Conservation (phyloP, 2,797 vertebrate species). For the Tangara arthus region DNA sequence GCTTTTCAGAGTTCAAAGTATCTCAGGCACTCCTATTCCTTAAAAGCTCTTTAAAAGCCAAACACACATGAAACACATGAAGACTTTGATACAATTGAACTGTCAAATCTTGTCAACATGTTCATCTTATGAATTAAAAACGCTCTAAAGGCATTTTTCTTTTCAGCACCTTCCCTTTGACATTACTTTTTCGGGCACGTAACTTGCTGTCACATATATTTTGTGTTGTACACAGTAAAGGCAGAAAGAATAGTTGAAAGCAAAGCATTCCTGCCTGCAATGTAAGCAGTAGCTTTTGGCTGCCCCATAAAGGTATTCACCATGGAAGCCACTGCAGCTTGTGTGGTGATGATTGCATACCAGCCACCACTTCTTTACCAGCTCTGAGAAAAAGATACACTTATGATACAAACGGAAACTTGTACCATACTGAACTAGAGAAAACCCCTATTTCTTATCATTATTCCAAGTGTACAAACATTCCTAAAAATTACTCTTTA, state of each 20-base stretch:
- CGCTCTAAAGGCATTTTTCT: background rate
- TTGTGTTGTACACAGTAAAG: background rate
- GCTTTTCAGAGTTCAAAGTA: background rate
- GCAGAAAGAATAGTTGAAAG: background rate
- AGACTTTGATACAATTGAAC: conserved; percentile 7
- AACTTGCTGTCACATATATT: background rate
- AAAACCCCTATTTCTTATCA: accelerated
- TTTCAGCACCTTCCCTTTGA: background rate
- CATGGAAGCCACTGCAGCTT: background rate
- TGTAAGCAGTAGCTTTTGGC: background rate
- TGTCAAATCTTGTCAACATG: conserved; percentile 10
- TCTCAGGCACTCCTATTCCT: background rate
- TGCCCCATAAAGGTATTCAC: background rate
- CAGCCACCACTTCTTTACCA: background rate
- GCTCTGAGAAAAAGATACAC: background rate
- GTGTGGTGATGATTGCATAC: background rate
- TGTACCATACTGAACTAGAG: background rate
- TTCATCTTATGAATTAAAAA: conserved; percentile 22
- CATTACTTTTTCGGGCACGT: background rate
- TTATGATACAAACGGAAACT: background rate
- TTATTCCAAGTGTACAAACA: background rate
- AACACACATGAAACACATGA: background rate
- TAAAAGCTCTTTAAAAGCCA: conserved; percentile 27
- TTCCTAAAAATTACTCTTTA: background rate
- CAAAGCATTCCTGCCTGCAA: background rate